A percentile compares a stretch with the other conserved stretches of the same genome.
These are phyloP conservation scores for Drosophila nr. perissopoda DNA, from an alignment of 2,888 invertebrate genomes.

Conservation along the genomic window DNA sequence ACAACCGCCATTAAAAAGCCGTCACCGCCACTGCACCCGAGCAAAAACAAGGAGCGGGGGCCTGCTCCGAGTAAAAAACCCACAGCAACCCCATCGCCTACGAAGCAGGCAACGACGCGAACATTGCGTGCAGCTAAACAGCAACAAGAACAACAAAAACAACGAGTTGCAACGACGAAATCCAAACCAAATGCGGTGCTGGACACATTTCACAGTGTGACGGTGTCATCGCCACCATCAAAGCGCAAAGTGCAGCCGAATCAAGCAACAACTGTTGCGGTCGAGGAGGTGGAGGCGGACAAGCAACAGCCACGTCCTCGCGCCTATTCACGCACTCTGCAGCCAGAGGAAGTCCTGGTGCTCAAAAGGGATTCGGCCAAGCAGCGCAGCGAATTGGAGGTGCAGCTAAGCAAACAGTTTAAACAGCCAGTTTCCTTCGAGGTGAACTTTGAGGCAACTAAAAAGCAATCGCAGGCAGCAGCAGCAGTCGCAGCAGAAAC, in stretches of 20 bases:
- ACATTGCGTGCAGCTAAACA: constrained; percentile 49
- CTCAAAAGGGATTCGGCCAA: constrained; percentile 72
- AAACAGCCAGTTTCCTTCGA: constrained; percentile 83
- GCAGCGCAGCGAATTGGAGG: constrained; percentile 60
- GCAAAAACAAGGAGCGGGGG: constrained; percentile 44
- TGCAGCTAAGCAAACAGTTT: constrained; percentile 20
- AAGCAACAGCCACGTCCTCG: constrained; percentile 42
- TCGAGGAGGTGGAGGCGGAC: background rate
- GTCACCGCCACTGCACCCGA: constrained; percentile 30
- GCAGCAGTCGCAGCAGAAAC: constrained; percentile 47
- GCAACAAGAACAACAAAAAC: constrained; percentile 37
- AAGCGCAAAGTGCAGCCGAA: constrained; percentile 67
- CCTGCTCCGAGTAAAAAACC: constrained; percentile 23
- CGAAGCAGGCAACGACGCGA: constrained; percentile 32
- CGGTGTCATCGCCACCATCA: constrained; percentile 83
- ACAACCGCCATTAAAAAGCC: constrained; percentile 33
- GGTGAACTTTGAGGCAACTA: constrained; percentile 73
- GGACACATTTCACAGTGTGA: constrained; percentile 84
- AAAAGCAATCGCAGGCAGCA: constrained; percentile 8
- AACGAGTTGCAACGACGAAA: constrained; percentile 41
- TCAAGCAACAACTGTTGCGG: constrained; percentile 24
- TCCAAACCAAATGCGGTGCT: constrained; percentile 82
- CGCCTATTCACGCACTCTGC: constrained; percentile 74
- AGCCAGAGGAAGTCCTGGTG: constrained; percentile 79
- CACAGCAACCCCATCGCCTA: constrained; percentile 63